Base-by-base conservation (phyloP, 2,888 invertebrate genomes). In the Piscicola geometra region DNA sequence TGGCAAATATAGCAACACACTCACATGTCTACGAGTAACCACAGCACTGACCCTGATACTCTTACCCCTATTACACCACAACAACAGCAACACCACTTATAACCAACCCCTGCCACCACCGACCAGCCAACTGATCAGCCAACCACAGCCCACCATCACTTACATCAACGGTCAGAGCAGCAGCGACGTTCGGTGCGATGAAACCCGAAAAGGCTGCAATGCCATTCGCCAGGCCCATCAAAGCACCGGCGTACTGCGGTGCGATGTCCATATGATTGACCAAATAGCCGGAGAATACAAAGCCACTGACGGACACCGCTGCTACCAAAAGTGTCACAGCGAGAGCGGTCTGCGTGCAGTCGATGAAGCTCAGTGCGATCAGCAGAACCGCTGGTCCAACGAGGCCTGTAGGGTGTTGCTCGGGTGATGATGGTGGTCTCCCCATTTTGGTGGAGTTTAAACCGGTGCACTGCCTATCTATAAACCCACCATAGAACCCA, bases 251-350 rank as follows among this genome's bases (percentile, higher is more conserved):
- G 77, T 81, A 85, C 3, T 81, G 80, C 12, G 85, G 85, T 33
- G 84, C 85, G 71, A 86, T 82, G 79, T 86, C 86, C 78, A 85
- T 84, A 77, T 83, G 84, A 78, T 86, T 86, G 76, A 85, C 83
- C n/a, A 84, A 77, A 80, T 81, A 85, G 28, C 85, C 85, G 76
- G 82, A 81, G 81, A 83, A 85, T 75, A 82, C 82, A 66, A 81
- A 79, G 1, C 84, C 85, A 21, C 82, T 82, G 60, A 83, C 70
- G 25, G 83, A 80, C 15, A 85, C 83, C 28, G 82, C 83, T 2
- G 83, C 75, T 1, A 82, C 81, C 67, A 85, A 80, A 32, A 85
- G 78, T 0, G 78, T 81, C 35, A 85, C 81, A 21, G 84, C 85
- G 3, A 81, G 47, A 1, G 75, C 76, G 0, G 83, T 79, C 74